phyloP scores from a whole-genome alignment of 2,113 vertebrate species.

The Heloderma charlesbogerti region DNA sequence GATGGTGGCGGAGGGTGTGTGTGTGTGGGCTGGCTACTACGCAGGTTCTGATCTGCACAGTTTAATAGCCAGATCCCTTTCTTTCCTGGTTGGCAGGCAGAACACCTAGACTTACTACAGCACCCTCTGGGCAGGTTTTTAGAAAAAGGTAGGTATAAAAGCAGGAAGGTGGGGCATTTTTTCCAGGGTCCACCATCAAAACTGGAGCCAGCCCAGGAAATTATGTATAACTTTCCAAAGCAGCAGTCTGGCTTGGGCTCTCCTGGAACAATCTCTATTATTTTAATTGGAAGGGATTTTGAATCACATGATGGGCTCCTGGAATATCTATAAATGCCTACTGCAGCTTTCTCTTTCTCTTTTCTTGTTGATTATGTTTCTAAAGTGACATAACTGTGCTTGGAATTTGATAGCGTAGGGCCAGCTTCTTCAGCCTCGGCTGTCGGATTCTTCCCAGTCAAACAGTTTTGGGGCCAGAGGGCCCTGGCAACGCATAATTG shows the following conservation, averaged over 20 bases:
- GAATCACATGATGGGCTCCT: conserved; percentile 22
- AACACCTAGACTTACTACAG: neutral
- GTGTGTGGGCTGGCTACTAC: neutral
- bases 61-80: neutral
- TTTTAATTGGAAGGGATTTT: neutral
- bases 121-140: neutral
- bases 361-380: neutral
- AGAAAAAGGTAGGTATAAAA: neutral
- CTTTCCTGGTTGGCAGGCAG: neutral
- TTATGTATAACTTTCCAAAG: neutral
- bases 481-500: neutral
- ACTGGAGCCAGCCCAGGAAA: neutral
- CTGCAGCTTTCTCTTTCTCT: neutral
- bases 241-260: neutral
- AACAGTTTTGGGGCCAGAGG: neutral
- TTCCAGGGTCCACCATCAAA: neutral
- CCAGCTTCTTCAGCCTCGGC: neutral
- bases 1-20: neutral
- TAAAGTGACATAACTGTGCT: neutral
- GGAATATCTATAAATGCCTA: neutral
- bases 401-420: neutral
- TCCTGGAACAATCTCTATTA: neutral
- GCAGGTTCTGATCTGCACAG: neutral
- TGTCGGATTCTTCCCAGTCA: neutral
- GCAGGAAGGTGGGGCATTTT: neutral